Percentiles rank a stretch among this genome's conserved stretches.
Evolutionary conservation across 2,888 invertebrate species (phyloP).

Genomic region (Chloromyia formosa): DNA sequence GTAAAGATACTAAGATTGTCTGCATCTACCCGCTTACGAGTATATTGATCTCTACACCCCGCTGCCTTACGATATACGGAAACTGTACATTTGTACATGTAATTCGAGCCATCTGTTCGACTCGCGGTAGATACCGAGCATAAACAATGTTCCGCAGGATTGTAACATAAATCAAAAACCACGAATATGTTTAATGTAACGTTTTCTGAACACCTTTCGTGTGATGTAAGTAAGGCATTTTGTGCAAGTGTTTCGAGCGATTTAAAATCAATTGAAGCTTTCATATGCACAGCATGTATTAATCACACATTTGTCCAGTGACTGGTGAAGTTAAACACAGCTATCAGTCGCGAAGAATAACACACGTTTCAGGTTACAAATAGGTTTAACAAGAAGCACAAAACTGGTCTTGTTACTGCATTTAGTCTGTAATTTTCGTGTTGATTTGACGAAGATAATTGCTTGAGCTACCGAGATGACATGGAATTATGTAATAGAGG

Average conservation of each 20-base stretch:
- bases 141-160: not conserved
- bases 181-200: constrained; percentile 7
- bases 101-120: constrained; percentile 28
- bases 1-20: not conserved
- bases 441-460: too few species aligned
- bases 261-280: constrained; percentile 1
- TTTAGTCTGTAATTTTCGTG: too few species aligned
- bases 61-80: not conserved
- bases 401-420: too few species aligned
- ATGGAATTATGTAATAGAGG: too few species aligned
- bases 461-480: too few species aligned
- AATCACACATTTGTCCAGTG: not conserved
- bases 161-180: constrained; percentile 16
- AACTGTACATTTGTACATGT: constrained; percentile 17
- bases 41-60: not conserved
- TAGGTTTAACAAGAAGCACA: not conserved
- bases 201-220: constrained; percentile 9
- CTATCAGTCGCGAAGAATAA: not conserved
- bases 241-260: not conserved
- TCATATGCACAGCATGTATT: not conserved
- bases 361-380: not conserved
- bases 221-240: not conserved
- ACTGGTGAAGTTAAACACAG: not conserved
- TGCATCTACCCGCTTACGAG: not conserved
- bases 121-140: not conserved